Evolutionary conservation across 2,888 invertebrate species (phyloP).

Genomic region (Disparrhopalites patrizii): DNA sequence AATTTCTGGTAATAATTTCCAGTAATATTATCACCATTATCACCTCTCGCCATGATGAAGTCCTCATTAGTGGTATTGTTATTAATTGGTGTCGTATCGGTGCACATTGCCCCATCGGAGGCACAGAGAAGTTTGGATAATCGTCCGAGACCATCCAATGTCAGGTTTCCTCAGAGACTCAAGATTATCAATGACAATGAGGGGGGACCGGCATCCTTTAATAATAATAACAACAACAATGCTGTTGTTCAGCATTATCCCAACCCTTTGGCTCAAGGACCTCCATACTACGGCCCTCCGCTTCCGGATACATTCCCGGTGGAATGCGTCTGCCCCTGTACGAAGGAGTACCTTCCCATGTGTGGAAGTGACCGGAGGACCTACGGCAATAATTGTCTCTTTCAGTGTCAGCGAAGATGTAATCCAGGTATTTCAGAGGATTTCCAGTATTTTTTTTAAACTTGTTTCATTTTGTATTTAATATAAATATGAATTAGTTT

Average conservation of each 20-base stretch:
- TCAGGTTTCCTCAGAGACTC: conserved; percentile 20
- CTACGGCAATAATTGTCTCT: conserved; percentile 23
- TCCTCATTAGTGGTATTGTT: too few relatives aligned
- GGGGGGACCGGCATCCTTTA: too few relatives aligned
- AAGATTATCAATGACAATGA: conserved; percentile 11
- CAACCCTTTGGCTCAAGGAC: not conserved
- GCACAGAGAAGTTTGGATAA: not conserved
- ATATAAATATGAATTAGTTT: not conserved
- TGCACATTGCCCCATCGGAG: too few relatives aligned
- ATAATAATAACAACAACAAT: not conserved
- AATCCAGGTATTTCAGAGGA: conserved; percentile 16
- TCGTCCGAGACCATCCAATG: too few relatives aligned
- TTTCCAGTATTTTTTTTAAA: too few relatives aligned
- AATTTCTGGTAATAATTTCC: too few relatives aligned
- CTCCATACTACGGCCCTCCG: not conserved
- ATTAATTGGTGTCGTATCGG: too few relatives aligned
- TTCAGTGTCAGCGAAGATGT: conserved; percentile 19
- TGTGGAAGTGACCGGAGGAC: conserved; percentile 19
- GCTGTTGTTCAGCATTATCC: conserved; percentile 1
- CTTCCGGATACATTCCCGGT: not conserved
- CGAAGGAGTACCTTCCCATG: conserved; percentile 21
- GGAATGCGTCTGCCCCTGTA: conserved; percentile 26
- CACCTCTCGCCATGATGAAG: too few relatives aligned
- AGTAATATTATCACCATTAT: too few relatives aligned
- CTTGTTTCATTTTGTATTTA: not conserved